phyloP scores from a whole-genome alignment of 2,113 vertebrate species.

The Amphiprion percula region DNA sequence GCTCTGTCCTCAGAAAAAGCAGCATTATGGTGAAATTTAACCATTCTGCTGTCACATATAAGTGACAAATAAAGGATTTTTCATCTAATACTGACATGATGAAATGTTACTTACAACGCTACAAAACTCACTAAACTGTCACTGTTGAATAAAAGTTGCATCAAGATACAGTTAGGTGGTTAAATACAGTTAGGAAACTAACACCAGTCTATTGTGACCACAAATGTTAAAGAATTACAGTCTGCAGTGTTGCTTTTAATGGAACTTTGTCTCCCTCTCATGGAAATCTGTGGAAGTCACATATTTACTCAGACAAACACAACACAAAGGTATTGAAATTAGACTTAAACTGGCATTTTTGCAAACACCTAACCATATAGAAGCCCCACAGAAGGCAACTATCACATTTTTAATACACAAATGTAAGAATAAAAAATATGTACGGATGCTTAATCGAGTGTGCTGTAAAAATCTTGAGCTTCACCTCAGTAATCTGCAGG shows the following conservation, averaged over 20 bases:
- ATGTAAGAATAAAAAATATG: not conserved
- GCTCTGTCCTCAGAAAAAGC: too few species aligned
- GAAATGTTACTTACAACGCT: too few species aligned
- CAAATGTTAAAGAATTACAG: not conserved
- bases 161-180: not conserved
- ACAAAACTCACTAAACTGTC: too few species aligned
- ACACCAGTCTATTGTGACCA: not conserved
- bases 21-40: too few species aligned
- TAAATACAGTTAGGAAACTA: not conserved
- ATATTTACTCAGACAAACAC: not conserved
- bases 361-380: too few species aligned
- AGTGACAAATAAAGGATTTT: too few species aligned
- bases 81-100: too few species aligned
- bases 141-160: too few species aligned
- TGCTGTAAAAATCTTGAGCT: not conserved
- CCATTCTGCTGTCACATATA: too few species aligned
- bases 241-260: not conserved
- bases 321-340: not conserved
- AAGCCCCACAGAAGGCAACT: not conserved
- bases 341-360: not conserved
- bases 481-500: not conserved
- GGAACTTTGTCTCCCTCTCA: conserved; percentile 69
- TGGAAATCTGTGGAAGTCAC: conserved; percentile 45
- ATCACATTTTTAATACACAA: not conserved
- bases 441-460: not conserved